Evolutionary conservation across 1,140 invertebrate species (phyloP), one percentile per base, ranked within the genome.

Genomic region (Stegodyphus mimosarum): DNA sequence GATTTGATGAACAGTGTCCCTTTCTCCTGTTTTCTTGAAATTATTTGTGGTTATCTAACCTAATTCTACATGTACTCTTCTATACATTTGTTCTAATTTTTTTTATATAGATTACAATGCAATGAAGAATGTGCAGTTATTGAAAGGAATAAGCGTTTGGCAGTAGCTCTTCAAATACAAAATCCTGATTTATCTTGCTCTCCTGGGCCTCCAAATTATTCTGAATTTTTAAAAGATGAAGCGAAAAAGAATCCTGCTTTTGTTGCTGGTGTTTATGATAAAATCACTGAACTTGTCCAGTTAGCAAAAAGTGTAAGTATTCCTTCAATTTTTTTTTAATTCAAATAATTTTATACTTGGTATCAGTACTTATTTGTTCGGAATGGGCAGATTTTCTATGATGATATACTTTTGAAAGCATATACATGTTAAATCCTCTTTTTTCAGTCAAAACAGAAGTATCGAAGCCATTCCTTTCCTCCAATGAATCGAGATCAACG

Each of bases 401-500:
- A 33, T 33, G 33, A 33, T 33, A 33, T 33, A 33, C 33, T 3
- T 33, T 33, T 33, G 33, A 33, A 33, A 33, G 33, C 1, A 5
- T 60, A 5, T 60, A 5, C 15, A 15, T 60, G 55, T 10, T 60
- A 5, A 10, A 60, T 33, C 55, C 15, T 2, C 70, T 86, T 50
- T 33, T 90, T 90, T 85, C 91, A 95, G 92, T 94, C 95, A 13
- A 96, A 96, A 88, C 95, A 96, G 87, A 94, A 95, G 88, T 95
- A 94, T n/a, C 92, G 95, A 0, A 95, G 94, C 79, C 94, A 96
- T 90, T 95, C 96, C 1, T 99, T 99, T 90, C 95, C 96, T 10
- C 93, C 94, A 10, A 98, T 98, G 96, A 98, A 97, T 89, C 92
- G 95, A 15, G 95, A 97, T 84, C 97, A 98, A 89, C 92, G 98